Base-by-base conservation (phyloP, 2,797 vertebrate genomes). In the Tapera naevia region DNA sequence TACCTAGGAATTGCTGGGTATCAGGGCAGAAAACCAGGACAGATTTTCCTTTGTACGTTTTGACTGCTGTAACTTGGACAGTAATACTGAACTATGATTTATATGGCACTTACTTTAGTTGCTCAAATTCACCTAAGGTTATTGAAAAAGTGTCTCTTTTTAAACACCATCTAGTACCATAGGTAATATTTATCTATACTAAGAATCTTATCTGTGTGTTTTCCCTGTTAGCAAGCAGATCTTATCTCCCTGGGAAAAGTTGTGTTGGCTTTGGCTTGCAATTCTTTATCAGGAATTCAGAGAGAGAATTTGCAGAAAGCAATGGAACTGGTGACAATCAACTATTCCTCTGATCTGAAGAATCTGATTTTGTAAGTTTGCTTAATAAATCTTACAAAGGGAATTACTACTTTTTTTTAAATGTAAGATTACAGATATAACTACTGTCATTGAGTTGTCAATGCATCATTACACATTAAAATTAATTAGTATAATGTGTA, bases 331-430 rank as follows among this genome's bases (percentile, higher is more conserved):
- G 99, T 99, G 98, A 99, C 99, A 96, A 99, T 99, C 98, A 99
- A 99, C 98, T 99, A 99, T 98, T 99, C 99, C 93, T 99, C 99
- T 97, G 99, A 99, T 98, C 98, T 99, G 98, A 99, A 99, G 98
- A 99, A 99, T 98, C 99, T 99, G 96, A 99, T 99, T 98, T 98
- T 99, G 99, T 99, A 98, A 98, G 98, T 98, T 94, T 85, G 27
- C 17, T 46, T 64, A 70, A 56, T 76, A 65, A 66, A 32, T 51
- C 8, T 66, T 76, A 80, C 62, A 56, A 91, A 70, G 33, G 24
- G 56, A 66, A 45, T 48, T 14, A 30, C 22, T 46, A 3, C 1
- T 10, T 33, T 28, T 82, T 56, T 10, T n/a, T n/a, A n/a, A n/a
- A n/a, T n/a, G n/a, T 35, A 81, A 76, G 27, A 35, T 67, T 86